phyloP scores from a whole-genome alignment of 2,888 invertebrate genomes.

The Philopedon plagiatum region DNA sequence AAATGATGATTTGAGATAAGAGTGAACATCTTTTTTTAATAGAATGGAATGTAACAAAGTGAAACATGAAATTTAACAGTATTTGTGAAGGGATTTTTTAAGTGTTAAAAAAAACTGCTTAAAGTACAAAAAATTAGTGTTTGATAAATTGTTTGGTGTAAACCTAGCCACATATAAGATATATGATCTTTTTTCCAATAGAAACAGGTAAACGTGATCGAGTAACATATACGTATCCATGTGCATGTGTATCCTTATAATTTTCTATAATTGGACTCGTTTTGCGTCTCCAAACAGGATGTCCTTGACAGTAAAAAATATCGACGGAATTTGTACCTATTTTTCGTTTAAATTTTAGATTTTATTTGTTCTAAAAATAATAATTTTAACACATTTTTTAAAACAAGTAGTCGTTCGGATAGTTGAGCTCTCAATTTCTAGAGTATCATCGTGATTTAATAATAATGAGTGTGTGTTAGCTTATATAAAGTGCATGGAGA shows the following conservation, averaged over 20 bases:
- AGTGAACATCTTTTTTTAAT: too few relatives aligned
- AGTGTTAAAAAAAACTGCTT: too few relatives aligned
- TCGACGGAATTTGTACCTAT: conserved; percentile 24
- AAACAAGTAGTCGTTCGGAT: too few relatives aligned
- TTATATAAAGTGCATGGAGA: too few relatives aligned
- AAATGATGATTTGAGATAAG: too few relatives aligned
- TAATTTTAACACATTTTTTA: neutral
- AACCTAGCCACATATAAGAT: neutral
- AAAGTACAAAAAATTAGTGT: too few relatives aligned
- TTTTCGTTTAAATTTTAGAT: conserved; percentile 6
- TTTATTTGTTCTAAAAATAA: neutral
- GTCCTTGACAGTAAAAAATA: conserved; percentile 24
- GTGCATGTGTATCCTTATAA: conserved; percentile 31
- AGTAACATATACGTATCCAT: conserved; percentile 10
- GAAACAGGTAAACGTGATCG: conserved; percentile 22
- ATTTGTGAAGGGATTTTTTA: too few relatives aligned
- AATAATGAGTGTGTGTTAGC: too few relatives aligned
- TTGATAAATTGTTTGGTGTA: neutral
- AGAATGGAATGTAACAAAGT: too few relatives aligned
- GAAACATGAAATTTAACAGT: too few relatives aligned
- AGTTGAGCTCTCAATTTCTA: too few relatives aligned
- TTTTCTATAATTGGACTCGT: conserved; percentile 28
- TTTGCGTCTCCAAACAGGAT: conserved; percentile 30
- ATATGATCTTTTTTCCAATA: conserved; percentile 4
- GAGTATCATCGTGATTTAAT: too few relatives aligned